phyloP scores from a whole-genome alignment of 2,888 invertebrate genomes.

The Lasioglossum oenotherae region DNA sequence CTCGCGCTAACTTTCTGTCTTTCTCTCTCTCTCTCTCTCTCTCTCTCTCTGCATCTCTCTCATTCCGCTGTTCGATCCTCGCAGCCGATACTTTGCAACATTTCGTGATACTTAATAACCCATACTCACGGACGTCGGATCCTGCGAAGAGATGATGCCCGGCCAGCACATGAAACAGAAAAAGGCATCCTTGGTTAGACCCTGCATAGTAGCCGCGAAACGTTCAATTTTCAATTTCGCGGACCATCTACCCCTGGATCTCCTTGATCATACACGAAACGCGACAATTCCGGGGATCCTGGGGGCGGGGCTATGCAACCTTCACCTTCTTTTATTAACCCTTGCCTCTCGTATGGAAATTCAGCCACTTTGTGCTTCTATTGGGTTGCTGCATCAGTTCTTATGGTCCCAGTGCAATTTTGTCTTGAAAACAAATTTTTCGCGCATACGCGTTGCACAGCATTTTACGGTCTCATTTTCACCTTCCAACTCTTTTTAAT shows the following conservation, averaged over 20 bases:
- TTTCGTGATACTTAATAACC: slow-evolving; percentile 64
- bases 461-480: neutral
- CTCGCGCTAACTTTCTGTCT: slow-evolving; percentile 5
- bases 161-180: slow-evolving; percentile 79
- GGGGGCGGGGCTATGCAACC: neutral
- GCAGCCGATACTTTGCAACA: slow-evolving; percentile 60
- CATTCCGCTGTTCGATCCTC: neutral
- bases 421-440: neutral
- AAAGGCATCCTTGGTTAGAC: slow-evolving; percentile 60
- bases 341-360: neutral
- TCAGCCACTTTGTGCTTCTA: neutral
- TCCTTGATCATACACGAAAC: neutral
- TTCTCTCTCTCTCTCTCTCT: neutral
- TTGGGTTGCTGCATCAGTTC: neutral
- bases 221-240: slow-evolving; percentile 29
- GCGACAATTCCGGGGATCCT: slow-evolving; percentile 7
- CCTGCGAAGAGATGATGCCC: slow-evolving; percentile 71
- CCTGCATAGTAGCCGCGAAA: slow-evolving; percentile 59
- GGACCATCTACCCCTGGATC: neutral
- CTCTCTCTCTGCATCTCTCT: neutral
- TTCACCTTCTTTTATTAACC: slow-evolving; percentile 5
- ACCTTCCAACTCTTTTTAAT: neutral
- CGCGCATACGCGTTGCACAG: neutral
- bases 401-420: neutral
- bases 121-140: slow-evolving; percentile 83